These are phyloP conservation scores for Orthonyx spaldingii DNA, from an alignment of 2,113 vertebrate species.

Conservation along the genomic window DNA sequence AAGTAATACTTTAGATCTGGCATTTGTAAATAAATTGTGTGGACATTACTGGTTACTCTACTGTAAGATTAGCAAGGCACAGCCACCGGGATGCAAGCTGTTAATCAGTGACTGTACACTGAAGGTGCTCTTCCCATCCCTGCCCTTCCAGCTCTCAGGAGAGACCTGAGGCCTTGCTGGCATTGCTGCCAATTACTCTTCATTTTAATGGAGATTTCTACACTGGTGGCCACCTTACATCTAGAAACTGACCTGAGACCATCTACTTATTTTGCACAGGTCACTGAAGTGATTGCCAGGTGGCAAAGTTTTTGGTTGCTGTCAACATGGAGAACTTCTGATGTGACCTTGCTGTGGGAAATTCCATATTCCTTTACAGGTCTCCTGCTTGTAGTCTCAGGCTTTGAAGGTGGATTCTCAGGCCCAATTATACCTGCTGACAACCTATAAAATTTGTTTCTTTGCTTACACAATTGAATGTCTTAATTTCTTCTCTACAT, in stretches of 20 bases:
- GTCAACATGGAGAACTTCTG: neutral
- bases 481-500: neutral
- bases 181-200: neutral
- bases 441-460: neutral
- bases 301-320: neutral
- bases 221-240: neutral
- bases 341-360: neutral
- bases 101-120: neutral
- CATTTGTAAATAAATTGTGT: neutral
- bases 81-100: neutral
- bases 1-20: neutral
- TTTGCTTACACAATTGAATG: neutral
- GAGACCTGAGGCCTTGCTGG: neutral
- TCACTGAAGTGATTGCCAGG: neutral
- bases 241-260: neutral
- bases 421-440: neutral
- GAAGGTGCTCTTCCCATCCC: neutral
- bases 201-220: neutral
- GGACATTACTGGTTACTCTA: neutral
- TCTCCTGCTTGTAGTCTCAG: neutral
- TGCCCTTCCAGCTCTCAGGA: neutral
- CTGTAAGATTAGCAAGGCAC: neutral
- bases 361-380: neutral
- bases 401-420: neutral
- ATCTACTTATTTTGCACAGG: neutral